phyloP scores from a whole-genome alignment of 2,888 invertebrate genomes.

The Lithosia quadra region DNA sequence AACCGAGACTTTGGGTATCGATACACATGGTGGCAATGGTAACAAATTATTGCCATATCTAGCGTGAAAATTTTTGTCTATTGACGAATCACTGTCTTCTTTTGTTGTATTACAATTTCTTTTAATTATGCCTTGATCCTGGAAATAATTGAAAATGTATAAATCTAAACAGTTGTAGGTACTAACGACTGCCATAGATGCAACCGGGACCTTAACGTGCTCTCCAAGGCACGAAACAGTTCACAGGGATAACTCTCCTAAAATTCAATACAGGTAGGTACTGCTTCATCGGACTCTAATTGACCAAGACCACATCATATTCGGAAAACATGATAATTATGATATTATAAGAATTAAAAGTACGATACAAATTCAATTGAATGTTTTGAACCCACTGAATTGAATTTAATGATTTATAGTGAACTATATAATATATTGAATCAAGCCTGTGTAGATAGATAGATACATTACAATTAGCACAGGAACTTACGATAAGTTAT shows the following conservation, averaged over 20 bases:
- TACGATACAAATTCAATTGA: not conserved
- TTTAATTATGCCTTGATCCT: slow-evolving; percentile 65
- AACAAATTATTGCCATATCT: slow-evolving; percentile 84
- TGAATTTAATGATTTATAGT: not conserved
- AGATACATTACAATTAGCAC: not conserved
- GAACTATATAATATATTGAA: not conserved
- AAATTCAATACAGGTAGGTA: too few species aligned
- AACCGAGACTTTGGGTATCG: slow-evolving; percentile 81
- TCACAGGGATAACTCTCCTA: too few species aligned
- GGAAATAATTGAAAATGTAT: slow-evolving; percentile 62
- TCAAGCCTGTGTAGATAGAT: not conserved
- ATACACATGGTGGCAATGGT: slow-evolving; percentile 79
- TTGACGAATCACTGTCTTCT: slow-evolving; percentile 67
- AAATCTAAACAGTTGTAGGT: too few species aligned
- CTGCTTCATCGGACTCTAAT: too few species aligned
- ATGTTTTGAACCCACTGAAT: not conserved
- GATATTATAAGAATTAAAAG: not conserved
- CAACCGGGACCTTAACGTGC: too few species aligned
- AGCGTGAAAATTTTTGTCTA: slow-evolving; percentile 81
- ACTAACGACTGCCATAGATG: too few species aligned
- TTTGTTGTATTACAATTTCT: slow-evolving; percentile 45
- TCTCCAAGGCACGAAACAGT: too few species aligned
- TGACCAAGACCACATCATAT: too few species aligned
- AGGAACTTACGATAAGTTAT: slow-evolving; percentile 4
- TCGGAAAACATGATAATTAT: too few species aligned